Evolutionary conservation across 2,797 vertebrate species (phyloP).

Genomic region (Ficedula albicollis): DNA sequence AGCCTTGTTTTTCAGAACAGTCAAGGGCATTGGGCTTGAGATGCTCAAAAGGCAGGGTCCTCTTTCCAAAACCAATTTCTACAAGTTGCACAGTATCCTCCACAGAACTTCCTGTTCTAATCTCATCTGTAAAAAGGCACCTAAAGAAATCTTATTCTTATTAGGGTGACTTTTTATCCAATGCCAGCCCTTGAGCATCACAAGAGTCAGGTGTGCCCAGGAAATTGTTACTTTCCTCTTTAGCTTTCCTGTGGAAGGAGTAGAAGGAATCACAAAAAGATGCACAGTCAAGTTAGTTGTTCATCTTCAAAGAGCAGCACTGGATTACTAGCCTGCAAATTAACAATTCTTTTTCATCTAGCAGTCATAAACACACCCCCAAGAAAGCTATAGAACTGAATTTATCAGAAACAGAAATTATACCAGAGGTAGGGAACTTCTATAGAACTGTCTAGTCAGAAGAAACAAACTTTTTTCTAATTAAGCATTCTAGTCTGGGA

Average conservation of each 20-base stretch:
- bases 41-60: neutral
- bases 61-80: neutral
- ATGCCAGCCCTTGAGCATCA: neutral
- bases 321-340: neutral
- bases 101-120: neutral
- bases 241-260: neutral
- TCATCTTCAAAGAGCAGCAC: neutral
- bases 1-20: neutral
- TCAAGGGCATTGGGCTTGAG: fast-evolving
- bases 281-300: neutral
- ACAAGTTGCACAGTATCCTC: neutral
- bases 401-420: neutral
- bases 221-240: neutral
- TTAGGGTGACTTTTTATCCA: neutral
- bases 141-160: neutral
- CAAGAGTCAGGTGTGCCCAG: neutral
- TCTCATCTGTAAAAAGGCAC: neutral
- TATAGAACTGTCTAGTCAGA: neutral
- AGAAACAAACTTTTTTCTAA: neutral
- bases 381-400: neutral
- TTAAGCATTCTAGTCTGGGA: neutral
- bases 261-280: neutral
- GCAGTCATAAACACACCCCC: neutral
- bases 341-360: neutral
- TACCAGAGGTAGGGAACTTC: neutral